Base-by-base conservation (phyloP, 2,888 invertebrate species). In the Unio delphinus region DNA sequence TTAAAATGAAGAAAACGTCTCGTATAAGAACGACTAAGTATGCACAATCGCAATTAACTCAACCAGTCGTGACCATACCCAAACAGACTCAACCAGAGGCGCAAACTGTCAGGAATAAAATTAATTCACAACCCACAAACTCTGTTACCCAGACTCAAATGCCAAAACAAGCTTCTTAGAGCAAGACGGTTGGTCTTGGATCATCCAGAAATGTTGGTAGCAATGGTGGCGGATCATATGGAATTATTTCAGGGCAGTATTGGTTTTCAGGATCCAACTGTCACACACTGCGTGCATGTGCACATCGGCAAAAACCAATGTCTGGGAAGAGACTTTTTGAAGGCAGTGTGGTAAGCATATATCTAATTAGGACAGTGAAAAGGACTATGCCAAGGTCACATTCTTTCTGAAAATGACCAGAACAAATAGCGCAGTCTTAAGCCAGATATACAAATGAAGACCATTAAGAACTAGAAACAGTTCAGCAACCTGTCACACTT, bases 211-310 rank as follows among this genome's bases (percentile, higher is more conserved):
- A 64, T 54, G 55, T 30, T 23, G 60, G 55, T 28, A 57, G 59
- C 20, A 68, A 68, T 55, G 58, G 28, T 17, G 56, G 57, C 56
- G 67, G 67, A 18, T 55, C 20, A 30, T 57, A 4, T 57, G 68
- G 45, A 45, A 15, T 11, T 45, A 11, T 15, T 45, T 45, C 45
- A 45, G 45, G 45, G 45, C 15, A 45, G 45, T 45, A 11, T 3
- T 2, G 45, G 15, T 45, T 15, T 0, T 45, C 45, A 3, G 45
- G 45, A 45, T 45, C 45, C 11, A 45, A 45, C 7, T 77, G 76
- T 18, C 75, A 79, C 60, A 20, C 62, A 1, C 76, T 78, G 78
- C 64, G 72, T 81, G 0, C 76, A 78, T 23, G 69, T 81, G 7
- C 80, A 81, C 60, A 75, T 81, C 18, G 75, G 76, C 17, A 66